Percentiles rank a stretch among this genome's conserved stretches.
Evolutionary conservation across 2,113 vertebrate genomes (phyloP).

Genomic region (Actinemys pallida): DNA sequence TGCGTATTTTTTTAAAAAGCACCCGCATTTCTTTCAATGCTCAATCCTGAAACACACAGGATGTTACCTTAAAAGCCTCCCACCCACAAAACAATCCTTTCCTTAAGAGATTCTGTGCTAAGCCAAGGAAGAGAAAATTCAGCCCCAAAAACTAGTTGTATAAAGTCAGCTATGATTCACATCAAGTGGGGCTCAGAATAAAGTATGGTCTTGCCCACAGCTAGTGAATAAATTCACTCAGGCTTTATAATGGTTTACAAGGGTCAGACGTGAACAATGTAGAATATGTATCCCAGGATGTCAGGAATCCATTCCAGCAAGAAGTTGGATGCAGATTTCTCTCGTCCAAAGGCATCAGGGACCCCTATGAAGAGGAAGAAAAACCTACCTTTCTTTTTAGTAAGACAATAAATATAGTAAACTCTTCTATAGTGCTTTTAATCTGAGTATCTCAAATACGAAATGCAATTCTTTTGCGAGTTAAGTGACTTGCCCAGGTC

Average conservation of each 20-base stretch:
- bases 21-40: not conserved
- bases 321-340: accelerated
- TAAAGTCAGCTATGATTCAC: not conserved
- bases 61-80: not conserved
- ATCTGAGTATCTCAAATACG: not conserved
- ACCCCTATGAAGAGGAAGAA: accelerated
- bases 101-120: not conserved
- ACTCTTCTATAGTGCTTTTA: not conserved
- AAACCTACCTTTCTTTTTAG: not conserved
- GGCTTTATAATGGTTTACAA: accelerated
- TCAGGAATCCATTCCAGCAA: not conserved
- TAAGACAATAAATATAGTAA: not conserved
- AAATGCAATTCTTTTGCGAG: accelerated
- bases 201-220: not conserved
- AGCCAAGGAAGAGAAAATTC: not conserved
- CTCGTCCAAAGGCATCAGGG: accelerated
- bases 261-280: accelerated
- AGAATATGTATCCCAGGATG: accelerated
- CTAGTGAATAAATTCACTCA: accelerated
- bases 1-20: not conserved
- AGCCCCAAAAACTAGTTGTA: not conserved
- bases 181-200: not conserved
- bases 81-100: not conserved
- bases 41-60: not conserved
- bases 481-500: accelerated